Evolutionary conservation across 1,140 invertebrate genomes (phyloP).

Genomic region (Hetaerina americana): DNA sequence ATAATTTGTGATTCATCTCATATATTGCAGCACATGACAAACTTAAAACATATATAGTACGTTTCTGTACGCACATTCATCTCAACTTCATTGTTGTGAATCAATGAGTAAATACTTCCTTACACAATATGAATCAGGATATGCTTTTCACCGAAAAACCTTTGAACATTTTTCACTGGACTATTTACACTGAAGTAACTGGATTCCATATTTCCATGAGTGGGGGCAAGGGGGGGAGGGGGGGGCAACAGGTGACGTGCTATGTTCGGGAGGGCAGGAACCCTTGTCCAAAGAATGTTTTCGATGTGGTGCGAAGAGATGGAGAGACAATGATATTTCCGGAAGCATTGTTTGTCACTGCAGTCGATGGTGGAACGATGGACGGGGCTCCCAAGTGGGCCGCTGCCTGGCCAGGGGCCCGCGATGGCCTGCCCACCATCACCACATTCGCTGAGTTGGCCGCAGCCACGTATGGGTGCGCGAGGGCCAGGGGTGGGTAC

Average conservation of each 20-base stretch:
- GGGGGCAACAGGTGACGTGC: neutral
- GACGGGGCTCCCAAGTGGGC: neutral
- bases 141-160: neutral
- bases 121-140: neutral
- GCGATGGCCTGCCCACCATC: neutral
- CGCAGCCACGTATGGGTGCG: neutral
- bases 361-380: neutral
- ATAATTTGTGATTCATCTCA: neutral
- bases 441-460: neutral
- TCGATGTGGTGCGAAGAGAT: neutral
- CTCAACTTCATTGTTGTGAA: neutral
- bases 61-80: neutral
- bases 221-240: no score
- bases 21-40: neutral
- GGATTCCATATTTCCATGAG: no score
- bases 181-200: no score
- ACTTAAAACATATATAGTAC: neutral
- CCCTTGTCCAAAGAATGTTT: neutral
- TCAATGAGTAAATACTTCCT: neutral
- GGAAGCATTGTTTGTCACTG: neutral
- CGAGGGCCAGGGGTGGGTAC: neutral
- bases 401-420: neutral
- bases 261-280: neutral
- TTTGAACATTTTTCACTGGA: neutral
- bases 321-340: neutral